Evolutionary conservation across 1,140 invertebrate genomes (phyloP), one percentile per base, ranked within the genome.

Genomic region (Hyles vespertilio): DNA sequence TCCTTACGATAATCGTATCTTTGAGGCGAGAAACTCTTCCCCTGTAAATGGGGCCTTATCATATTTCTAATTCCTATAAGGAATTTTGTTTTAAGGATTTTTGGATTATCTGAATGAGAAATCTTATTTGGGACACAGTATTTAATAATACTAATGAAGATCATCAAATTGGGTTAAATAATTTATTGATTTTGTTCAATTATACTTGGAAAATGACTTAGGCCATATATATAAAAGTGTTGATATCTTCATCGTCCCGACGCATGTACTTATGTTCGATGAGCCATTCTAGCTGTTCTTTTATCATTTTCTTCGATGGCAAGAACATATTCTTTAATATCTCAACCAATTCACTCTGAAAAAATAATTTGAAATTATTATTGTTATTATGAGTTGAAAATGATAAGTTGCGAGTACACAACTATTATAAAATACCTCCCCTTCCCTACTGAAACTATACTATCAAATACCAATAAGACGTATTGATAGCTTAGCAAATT

Each of bases 321-420:
- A 99, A 89, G 91, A 99, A 99, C 97, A 99, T 99, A 84, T 99
- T 99, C 89, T 99, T 99, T 53, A 99, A 90, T 86, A 99, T 98
- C 90, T 99, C 98, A 5, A 99, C 95, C 45, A 99, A 91, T 92
- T 99, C 98, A 45, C 96, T 96, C 91, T 92, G 82, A 49, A 86
- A 84, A 22, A 22, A 22, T 22, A 0, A 2, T 22, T 22, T 22
- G 22, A 22, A 22, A 22, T 22, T 22, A 22, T 22, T 22, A 22
- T 22, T 22, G 1, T 22, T 22, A 22, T 22, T 22, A 22, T 22
- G 22, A 22, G 22, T 22, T 22, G 22, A 22, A 22, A 22, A 22
- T 22, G 22, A 22, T 22, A 22, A 22, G 22, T 1, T 22, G 22
- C 22, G 22, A 22, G 22, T 22, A 22, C 0, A 22, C 22, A 2